phyloP scores from a whole-genome alignment of 1,140 invertebrate species.

The Drosophila neocordata region DNA sequence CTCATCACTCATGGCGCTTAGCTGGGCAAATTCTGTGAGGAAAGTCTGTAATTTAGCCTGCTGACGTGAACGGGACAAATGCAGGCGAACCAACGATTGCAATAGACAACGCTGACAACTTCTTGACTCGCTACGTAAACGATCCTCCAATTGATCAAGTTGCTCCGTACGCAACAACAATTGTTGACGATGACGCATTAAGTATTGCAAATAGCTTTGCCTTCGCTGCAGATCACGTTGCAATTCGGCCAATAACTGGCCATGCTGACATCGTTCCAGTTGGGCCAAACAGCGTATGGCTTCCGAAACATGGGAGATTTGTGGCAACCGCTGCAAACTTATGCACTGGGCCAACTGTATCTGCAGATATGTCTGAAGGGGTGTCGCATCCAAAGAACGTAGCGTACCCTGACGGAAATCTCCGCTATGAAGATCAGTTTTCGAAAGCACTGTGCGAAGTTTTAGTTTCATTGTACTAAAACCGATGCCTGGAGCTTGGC shows the following conservation, averaged over 20 bases:
- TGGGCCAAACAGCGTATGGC: slow-evolving; percentile 91
- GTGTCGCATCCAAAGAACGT: slow-evolving; percentile 63
- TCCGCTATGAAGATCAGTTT: slow-evolving; percentile 87
- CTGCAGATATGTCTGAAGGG: slow-evolving; percentile 85
- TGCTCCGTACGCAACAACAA: slow-evolving; percentile 91
- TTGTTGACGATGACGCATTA: slow-evolving; percentile 92
- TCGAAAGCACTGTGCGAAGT: slow-evolving; percentile 94
- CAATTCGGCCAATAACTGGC: slow-evolving; percentile 90
- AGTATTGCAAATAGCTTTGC: slow-evolving; percentile 92
- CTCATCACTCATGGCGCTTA: slow-evolving; percentile 89
- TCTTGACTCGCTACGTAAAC: slow-evolving; percentile 88
- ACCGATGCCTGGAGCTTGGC: slow-evolving; percentile 39
- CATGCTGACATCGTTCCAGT: slow-evolving; percentile 89
- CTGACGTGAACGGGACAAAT: slow-evolving; percentile 88
- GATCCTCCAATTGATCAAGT: slow-evolving; percentile 88
- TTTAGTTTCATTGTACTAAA: slow-evolving; percentile 96
- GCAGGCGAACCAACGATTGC: slow-evolving; percentile 90
- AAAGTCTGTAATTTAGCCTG: slow-evolving; percentile 88
- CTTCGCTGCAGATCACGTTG: slow-evolving; percentile 91
- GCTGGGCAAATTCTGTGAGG: slow-evolving; percentile 89
- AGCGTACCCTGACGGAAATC: slow-evolving; percentile 78
- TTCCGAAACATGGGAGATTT: slow-evolving; percentile 91
- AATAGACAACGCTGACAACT: slow-evolving; percentile 91
- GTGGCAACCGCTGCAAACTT: slow-evolving; percentile 91
- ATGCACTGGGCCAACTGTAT: slow-evolving; percentile 94